These are phyloP conservation scores for Probaryconus sp. DNA, from an alignment of 1,140 invertebrate genomes.

Conservation along the genomic window DNA sequence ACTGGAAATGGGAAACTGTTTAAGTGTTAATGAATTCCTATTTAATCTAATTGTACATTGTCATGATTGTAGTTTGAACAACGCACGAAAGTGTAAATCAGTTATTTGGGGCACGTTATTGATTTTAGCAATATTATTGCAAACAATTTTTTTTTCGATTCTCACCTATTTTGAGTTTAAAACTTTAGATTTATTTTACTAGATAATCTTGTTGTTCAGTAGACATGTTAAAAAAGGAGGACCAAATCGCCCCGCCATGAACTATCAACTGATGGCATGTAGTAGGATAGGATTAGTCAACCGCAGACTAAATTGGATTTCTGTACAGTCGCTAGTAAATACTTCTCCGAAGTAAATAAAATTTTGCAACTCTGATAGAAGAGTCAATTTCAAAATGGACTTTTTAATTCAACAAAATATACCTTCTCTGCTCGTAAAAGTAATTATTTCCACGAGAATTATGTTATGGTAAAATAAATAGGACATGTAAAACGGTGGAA, in stretches of 20 bases:
- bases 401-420: slow-evolving; percentile 50
- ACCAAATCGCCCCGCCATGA: slow-evolving; percentile 64
- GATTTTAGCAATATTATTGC: too few relatives aligned
- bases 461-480: too few relatives aligned
- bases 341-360: slow-evolving; percentile 68
- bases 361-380: slow-evolving; percentile 53
- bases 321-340: slow-evolving; percentile 74
- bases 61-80: too few relatives aligned
- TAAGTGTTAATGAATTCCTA: too few relatives aligned
- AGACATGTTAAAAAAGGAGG: slow-evolving; percentile 48
- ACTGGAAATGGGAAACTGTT: too few relatives aligned
- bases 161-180: slow-evolving; percentile 55
- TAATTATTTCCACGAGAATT: too few relatives aligned
- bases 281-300: slow-evolving; percentile 76
- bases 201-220: slow-evolving; percentile 26
- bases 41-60: too few relatives aligned
- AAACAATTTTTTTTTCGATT: slow-evolving; percentile 5
- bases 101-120: too few relatives aligned
- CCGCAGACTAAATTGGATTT: slow-evolving; percentile 77
- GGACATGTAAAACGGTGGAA: too few relatives aligned
- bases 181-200: slow-evolving; percentile 40
- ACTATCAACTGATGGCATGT: slow-evolving; percentile 76
- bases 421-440: too few relatives aligned
- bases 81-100: too few relatives aligned
- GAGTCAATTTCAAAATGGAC: slow-evolving; percentile 42